Percentiles rank a stretch among this genome's conserved stretches.
Evolutionary conservation across 2,797 vertebrate genomes (phyloP).

Genomic region (Rhabdophis nuchalis): DNA sequence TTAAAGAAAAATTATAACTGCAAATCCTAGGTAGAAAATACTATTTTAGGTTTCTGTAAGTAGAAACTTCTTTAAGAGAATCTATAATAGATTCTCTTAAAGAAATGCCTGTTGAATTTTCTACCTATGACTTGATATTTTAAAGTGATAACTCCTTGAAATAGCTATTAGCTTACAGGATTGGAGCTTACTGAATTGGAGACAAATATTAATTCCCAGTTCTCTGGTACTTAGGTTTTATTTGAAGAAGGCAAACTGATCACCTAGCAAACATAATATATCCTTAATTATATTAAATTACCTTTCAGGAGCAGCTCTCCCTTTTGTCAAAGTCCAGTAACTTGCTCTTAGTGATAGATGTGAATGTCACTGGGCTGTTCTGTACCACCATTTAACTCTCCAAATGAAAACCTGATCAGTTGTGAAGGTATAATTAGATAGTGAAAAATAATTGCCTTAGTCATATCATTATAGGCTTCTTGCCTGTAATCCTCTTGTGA

Average conservation of each 20-base stretch:
- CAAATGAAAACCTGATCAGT: conserved; percentile 50
- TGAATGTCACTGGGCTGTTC: conserved; percentile 52
- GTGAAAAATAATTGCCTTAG: conserved; percentile 73
- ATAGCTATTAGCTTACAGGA: conserved; percentile 49
- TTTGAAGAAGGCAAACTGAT: conserved; percentile 43
- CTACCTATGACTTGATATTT: neutral
- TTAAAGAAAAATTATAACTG: neutral
- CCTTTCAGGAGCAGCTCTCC: conserved; percentile 55
- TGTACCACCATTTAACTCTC: conserved; percentile 52
- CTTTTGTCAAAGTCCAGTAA: conserved; percentile 58
- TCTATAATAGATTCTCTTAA: neutral
- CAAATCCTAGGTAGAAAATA: neutral
- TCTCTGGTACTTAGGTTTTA: conserved; percentile 45
- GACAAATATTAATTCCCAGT: conserved; percentile 36
- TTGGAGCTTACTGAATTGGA: conserved; percentile 46
- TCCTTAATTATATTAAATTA: conserved; percentile 61
- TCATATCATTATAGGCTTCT: conserved; percentile 63
- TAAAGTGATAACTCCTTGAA: neutral
- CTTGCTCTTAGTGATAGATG: conserved; percentile 54
- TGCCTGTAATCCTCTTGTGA: conserved; percentile 64
- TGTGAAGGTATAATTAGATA: conserved; percentile 71
- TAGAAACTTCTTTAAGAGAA: neutral
- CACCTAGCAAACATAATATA: conserved; percentile 61
- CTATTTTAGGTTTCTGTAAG: neutral
- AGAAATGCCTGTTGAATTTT: neutral